Percentiles rank a stretch among this genome's conserved stretches.
These are phyloP conservation scores for Aphidius gifuensis DNA, from an alignment of 1,140 invertebrate species.

Conservation along the genomic window DNA sequence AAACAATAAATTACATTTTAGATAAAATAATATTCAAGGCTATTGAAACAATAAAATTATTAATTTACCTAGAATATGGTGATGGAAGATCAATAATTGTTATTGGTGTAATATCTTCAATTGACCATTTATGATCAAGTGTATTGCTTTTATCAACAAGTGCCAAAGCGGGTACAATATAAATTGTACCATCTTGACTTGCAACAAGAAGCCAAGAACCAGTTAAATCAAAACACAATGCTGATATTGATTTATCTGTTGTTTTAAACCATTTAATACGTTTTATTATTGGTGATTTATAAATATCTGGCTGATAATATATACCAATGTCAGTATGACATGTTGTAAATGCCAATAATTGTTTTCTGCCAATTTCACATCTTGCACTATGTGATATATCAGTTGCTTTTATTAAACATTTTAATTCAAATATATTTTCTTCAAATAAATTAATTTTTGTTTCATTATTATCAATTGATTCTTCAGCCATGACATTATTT, in stretches of 20 bases:
- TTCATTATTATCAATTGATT: conserved; percentile 19
- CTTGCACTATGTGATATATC: conserved; percentile 44
- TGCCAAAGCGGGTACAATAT: conserved; percentile 61
- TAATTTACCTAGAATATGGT: conserved; percentile 54
- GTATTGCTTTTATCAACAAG: conserved; percentile 57
- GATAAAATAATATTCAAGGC: conserved; percentile 8
- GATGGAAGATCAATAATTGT: conserved; percentile 54
- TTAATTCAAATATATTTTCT: conserved; percentile 47
- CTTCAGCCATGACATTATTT: conserved; percentile 24
- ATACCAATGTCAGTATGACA: conserved; percentile 45
- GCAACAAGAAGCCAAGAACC: conserved; percentile 67
- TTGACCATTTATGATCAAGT: conserved; percentile 61
- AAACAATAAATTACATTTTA: conserved; percentile 9
- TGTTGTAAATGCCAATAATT: conserved; percentile 47
- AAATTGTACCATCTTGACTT: conserved; percentile 61
- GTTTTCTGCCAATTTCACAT: conserved; percentile 40
- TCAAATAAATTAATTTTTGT: conserved; percentile 27
- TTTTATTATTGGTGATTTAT: conserved; percentile 58
- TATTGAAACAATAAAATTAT: conserved; percentile 3
- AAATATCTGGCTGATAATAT: conserved; percentile 43
- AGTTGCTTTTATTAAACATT: conserved; percentile 49
- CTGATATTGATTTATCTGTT: conserved; percentile 59
- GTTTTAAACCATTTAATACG: conserved; percentile 67
- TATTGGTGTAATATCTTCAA: conserved; percentile 57
- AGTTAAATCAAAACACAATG: conserved; percentile 68